Evolutionary conservation across 2,888 invertebrate genomes (phyloP).

Genomic region (Eueremaeus valkanovi): DNA sequence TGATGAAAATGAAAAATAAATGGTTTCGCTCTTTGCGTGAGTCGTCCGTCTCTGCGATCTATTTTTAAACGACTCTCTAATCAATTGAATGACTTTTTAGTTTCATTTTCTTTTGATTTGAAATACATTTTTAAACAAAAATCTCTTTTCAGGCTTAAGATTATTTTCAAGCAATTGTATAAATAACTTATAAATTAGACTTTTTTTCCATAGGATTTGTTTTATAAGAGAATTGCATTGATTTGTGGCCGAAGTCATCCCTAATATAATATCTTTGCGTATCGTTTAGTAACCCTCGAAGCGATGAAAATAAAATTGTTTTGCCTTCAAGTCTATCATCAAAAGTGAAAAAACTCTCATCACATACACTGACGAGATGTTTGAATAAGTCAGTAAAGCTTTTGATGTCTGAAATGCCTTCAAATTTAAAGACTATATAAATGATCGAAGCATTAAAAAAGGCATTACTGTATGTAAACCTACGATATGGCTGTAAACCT

Average conservation of each 20-base stretch:
- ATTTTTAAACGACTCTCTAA: constrained; percentile 2
- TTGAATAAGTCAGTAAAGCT: not conserved
- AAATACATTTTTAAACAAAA: too few relatives aligned
- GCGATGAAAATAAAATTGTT: too few relatives aligned
- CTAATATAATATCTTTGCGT: too few relatives aligned
- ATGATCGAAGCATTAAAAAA: not conserved
- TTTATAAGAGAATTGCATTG: too few relatives aligned
- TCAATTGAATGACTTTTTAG: not conserved
- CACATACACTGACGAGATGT: not conserved
- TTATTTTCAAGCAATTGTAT: too few relatives aligned
- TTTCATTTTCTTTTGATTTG: not conserved
- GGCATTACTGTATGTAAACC: not conserved
- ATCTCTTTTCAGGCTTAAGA: too few relatives aligned
- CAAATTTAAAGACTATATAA: not conserved
- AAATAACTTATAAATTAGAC: too few relatives aligned
- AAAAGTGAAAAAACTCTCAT: not conserved
- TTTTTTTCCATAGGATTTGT: too few relatives aligned
- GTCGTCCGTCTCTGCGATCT: not conserved
- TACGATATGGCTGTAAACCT: not conserved
- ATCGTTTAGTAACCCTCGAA: too few relatives aligned
- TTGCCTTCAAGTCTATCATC: not conserved
- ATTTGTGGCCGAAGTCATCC: not conserved
- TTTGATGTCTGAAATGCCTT: not conserved
- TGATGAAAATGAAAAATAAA: constrained; percentile 11
- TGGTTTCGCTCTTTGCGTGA: constrained; percentile 12